Evolutionary conservation across 2,888 invertebrate species (phyloP).

Genomic region (Bombyx huttoni): DNA sequence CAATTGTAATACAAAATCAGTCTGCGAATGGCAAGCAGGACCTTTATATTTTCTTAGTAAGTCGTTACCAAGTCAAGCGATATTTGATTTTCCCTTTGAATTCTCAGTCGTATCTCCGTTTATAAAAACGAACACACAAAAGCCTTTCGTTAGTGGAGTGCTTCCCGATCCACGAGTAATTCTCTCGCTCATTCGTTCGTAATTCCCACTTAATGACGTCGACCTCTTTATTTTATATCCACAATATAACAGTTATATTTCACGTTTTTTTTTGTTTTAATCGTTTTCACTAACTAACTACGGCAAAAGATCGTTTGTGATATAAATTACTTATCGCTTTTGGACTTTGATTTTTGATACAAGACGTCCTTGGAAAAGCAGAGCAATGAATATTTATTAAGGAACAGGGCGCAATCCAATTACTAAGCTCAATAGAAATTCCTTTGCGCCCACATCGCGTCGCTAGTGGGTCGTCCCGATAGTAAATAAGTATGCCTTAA

Average conservation of each 20-base stretch:
- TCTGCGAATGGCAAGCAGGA: conserved; percentile 2
- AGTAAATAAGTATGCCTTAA: conserved; percentile 13
- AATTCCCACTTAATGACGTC: conserved; percentile 10
- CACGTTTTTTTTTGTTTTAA: background rate
- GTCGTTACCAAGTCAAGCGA: conserved; percentile 5
- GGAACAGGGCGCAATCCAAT: conserved; percentile 24
- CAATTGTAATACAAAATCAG: background rate
- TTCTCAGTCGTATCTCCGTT: conserved; percentile 3
- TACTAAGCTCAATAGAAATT: conserved; percentile 27
- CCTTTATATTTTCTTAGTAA: conserved; percentile 3
- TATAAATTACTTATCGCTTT: background rate
- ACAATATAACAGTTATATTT: conserved; percentile 13
- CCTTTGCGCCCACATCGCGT: conserved; percentile 11
- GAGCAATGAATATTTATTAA: conserved; percentile 46
- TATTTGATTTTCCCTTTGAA: conserved; percentile 4
- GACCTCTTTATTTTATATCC: conserved; percentile 4
- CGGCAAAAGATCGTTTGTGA: background rate
- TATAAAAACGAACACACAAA: conserved; percentile 5
- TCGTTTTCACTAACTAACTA: background rate
- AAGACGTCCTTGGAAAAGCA: conserved; percentile 27
- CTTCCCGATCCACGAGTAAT: background rate
- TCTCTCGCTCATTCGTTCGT: conserved; percentile 4
- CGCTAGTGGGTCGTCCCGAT: conserved; percentile 1
- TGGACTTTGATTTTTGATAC: background rate
- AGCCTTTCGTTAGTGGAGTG: conserved; percentile 5